Conservation (phyloP, 1,140 invertebrate genomes). For the Nixonia krombeini region DNA sequence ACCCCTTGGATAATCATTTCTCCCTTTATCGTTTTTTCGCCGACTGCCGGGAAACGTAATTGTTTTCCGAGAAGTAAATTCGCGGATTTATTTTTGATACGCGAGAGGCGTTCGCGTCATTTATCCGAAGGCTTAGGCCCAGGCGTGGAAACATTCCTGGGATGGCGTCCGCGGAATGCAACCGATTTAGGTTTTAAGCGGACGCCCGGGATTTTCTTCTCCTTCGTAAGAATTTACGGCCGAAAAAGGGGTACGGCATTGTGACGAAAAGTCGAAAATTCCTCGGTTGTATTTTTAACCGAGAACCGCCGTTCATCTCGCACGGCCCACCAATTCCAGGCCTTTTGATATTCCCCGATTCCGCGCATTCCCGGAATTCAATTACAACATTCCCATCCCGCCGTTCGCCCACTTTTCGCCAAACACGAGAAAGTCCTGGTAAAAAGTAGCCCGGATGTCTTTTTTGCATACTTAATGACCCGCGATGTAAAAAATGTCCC, state of each 20-base stretch:
- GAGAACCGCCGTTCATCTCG: constrained; percentile 1
- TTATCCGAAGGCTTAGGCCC: constrained; percentile 13
- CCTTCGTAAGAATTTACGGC: constrained; percentile 13
- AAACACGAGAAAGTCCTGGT: neutral
- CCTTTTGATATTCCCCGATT: no score
- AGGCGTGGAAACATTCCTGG: constrained; percentile 10
- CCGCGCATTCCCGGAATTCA: no score
- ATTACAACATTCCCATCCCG: neutral
- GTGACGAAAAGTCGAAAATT: constrained; percentile 4
- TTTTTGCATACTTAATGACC: no score
- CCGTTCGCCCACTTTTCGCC: constrained; percentile 20
- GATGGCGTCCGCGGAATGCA: constrained; percentile 7
- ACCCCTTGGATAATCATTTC: no score
- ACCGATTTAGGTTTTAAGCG: constrained; percentile 1
- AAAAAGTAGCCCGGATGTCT: neutral
- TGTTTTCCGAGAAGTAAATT: no score
- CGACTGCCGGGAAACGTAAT: no score
- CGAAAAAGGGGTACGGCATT: constrained; percentile 8
- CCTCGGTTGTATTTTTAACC: no score
- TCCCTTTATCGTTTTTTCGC: no score
- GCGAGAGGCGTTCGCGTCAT: constrained; percentile 7
- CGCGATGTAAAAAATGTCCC: no score
- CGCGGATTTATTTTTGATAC: no score
- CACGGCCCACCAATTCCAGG: no score
- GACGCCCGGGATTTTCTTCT: neutral